phyloP scores from a whole-genome alignment of 1,140 invertebrate genomes.

The Macrobrachium rosenbergii region DNA sequence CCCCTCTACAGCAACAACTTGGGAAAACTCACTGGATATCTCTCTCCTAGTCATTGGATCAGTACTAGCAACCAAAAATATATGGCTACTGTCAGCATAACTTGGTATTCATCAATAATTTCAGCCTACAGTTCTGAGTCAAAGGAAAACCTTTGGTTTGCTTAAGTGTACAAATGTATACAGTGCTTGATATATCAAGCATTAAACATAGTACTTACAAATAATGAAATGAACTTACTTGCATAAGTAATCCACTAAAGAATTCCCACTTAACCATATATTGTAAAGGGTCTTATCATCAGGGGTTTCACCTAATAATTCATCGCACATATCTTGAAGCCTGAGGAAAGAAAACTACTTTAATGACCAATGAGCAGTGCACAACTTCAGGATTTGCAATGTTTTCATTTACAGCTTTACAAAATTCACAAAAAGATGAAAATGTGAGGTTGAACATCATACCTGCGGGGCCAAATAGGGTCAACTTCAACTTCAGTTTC shows the following conservation, averaged over 20 bases:
- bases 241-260: slow-evolving; percentile 45
- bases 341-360: background rate
- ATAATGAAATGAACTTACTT: background rate
- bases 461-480: slow-evolving; percentile 46
- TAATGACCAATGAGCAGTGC: background rate
- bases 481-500: slow-evolving; percentile 2
- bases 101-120: too few species aligned
- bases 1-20: too few species aligned
- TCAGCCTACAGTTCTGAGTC: too few species aligned
- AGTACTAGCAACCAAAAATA: too few species aligned
- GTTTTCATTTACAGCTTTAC: background rate
- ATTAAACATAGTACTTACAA: background rate
- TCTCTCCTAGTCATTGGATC: too few species aligned
- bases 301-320: slow-evolving; percentile 34
- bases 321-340: slow-evolving; percentile 54
- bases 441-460: background rate
- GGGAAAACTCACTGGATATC: too few species aligned
- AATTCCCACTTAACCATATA: slow-evolving; percentile 39
- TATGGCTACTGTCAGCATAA: too few species aligned
- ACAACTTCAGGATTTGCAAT: background rate
- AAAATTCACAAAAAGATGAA: background rate
- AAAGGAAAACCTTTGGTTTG: background rate
- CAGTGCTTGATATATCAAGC: background rate
- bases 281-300: slow-evolving; percentile 44
- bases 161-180: background rate